Conservation (phyloP, 2,113 vertebrate genomes). For the Syrmaticus mikado region DNA sequence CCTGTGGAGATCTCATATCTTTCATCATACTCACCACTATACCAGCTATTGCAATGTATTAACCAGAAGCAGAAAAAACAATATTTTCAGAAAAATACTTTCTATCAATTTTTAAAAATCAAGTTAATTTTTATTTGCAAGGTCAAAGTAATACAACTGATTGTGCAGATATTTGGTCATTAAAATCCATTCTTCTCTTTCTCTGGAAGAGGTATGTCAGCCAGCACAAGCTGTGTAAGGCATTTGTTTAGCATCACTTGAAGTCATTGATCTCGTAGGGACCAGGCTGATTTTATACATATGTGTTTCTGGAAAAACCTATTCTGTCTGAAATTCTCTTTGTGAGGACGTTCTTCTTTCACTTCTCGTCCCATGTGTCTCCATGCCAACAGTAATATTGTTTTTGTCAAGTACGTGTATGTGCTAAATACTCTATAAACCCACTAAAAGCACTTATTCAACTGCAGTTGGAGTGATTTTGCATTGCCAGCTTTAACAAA, state of each 20-base stretch:
- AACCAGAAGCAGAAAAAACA: not conserved
- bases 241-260: not conserved
- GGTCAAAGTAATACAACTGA: not conserved
- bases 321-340: not conserved
- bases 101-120: not conserved
- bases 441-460: not conserved
- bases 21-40: not conserved
- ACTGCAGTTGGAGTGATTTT: not conserved
- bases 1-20: not conserved
- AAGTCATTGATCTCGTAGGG: not conserved
- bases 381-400: not conserved
- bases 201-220: not conserved
- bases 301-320: not conserved
- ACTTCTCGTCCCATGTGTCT: not conserved
- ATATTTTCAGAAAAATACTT: not conserved
- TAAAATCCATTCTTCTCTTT: not conserved
- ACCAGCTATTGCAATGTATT: not conserved
- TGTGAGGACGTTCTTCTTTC: not conserved
- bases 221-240: not conserved
- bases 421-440: not conserved
- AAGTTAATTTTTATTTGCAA: not conserved
- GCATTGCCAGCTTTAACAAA: slow-evolving; percentile 21
- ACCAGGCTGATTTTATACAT: not conserved
- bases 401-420: not conserved
- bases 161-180: not conserved